Evolutionary conservation across 53 echinoderm and acorn worm species (phyloP).

Genomic region (Apostichopus leukothele): DNA sequence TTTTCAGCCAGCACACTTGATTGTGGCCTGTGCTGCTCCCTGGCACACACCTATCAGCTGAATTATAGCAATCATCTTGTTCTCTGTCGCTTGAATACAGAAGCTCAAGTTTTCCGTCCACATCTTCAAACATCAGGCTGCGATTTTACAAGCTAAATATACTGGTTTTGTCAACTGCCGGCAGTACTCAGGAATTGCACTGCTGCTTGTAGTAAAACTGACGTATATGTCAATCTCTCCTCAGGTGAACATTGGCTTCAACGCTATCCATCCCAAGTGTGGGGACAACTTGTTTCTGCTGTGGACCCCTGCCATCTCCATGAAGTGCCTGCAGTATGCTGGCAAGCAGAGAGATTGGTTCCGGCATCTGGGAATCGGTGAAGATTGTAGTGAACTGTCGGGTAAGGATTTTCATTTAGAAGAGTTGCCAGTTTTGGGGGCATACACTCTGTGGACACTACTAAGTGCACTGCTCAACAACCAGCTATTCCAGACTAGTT

Average conservation of each 20-base stretch:
- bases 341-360: constrained; percentile 39
- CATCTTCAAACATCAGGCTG: neutral
- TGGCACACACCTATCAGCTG: neutral
- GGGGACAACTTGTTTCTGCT: constrained; percentile 19
- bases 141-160: neutral
- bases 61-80: too few species aligned
- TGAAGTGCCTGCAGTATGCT: constrained; percentile 4
- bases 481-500: neutral
- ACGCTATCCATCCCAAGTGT: neutral
- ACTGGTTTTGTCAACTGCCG: constrained; percentile 2
- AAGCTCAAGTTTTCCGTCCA: neutral
- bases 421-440: neutral
- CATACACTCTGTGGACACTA: constrained; percentile 13
- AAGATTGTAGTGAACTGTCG: constrained; percentile 13
- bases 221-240: constrained; percentile 5
- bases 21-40: constrained; percentile 8
- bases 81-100: too few species aligned
- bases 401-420: constrained; percentile 1
- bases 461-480: neutral
- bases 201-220: neutral
- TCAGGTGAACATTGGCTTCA: constrained; percentile 28
- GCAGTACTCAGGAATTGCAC: neutral
- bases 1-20: constrained; percentile 14
- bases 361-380: constrained; percentile 11
- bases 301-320: constrained; percentile 15